Base-by-base conservation (phyloP, 2,113 vertebrate genomes). In the Callospermophilus lateralis region DNA sequence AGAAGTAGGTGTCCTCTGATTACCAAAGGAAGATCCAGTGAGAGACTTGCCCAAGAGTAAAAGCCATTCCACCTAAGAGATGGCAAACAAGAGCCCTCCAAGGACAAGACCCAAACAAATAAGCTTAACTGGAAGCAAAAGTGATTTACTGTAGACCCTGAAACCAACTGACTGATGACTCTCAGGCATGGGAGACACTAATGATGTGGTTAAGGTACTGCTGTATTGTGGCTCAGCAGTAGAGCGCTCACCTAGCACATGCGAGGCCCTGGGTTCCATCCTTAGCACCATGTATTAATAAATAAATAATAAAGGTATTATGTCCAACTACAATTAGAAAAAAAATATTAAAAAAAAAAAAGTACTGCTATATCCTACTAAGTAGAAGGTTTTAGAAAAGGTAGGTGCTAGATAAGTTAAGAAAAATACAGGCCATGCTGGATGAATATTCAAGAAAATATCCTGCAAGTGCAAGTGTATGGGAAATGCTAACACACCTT, bases 81-180 rank as follows among this genome's bases (percentile, higher is more conserved):
- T 22, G 79, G 30, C n/a, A 72, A 78, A 77, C 12, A 61, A 84
- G 10, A 45, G 28, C 61, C 30, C 63, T 26, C 34, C 30, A 89
- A 51, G 34, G 26, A 28, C 39, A 68, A 45, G 65, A 70, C 1
- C n/a, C 89, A 67, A 85, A 76, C 17, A 89, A 93, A 28, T 32
- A 63, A 24, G 67, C 68, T n/a, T 61, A 34, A 68, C 37, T 55
- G 30, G 95, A 95, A 94, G 76, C 79, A 53, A 83, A 85, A 72
- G 34, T 20, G 51, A 65, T n/a, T 58, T 34, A 37, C 10, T 4
- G 37, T 45, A 72, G 26, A 68, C 37, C 58, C 3, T 26, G 68
- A 97, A 81, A 81, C 22, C 28, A 81, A 73, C 1, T 22, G 81
- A 37, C 48, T 68, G 86, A 90, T 24, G 86, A 90, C 30, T 84